Evolutionary conservation across 2,888 invertebrate species (phyloP), one percentile per base, ranked within the genome.

Genomic region (Eristalis arbustorum): DNA sequence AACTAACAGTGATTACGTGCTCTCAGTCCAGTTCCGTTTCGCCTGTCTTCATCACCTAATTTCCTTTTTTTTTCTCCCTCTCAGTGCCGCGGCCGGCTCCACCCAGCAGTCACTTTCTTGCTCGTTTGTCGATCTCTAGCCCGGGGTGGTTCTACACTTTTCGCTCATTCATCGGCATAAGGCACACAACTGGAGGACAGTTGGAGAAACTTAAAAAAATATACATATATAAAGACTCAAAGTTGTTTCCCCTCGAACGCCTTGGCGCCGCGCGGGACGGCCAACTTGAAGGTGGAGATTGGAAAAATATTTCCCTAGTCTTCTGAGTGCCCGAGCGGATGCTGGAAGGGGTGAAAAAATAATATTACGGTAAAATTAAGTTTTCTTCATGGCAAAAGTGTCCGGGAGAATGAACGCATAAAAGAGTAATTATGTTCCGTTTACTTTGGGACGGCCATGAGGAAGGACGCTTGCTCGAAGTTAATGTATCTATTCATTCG

Each of bases 1-100:
- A 82, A 87, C 87, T 87, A 87, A 87, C 87, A 87, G 74, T 87
- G 87, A 87, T 87, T 87, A 87, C 87, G 87, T 87, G 87, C 87
- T 75, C 79, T 75, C 75, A 74, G 78, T 83, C 56, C 49, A 72
- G 64, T 83, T 79, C 68, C 56, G 75, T 76, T 49, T 59, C 63
- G 62, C 49, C 72, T 56, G 71, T 74, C 64, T 74, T 78, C 73
- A 82, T 75, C 83, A 82, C 75, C 82, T 78, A 87, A 78, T 87
- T 79, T 83, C 57, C 78, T 67, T 71, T 59, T 67, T 71, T 59
- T 59, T 23, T 23, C 18, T 23, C 5, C 18, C 18, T 25, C 2
- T 3, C 25, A 25, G 25, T 25, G 13, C 25, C 11, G 71, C 57
- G 8, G 31, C 63, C 59, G 25, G 77, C 28, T 23, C 57, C 28